These are phyloP conservation scores for Coelogynopora nodosa DNA, from an alignment of 2,888 invertebrate species.

Conservation along the genomic window DNA sequence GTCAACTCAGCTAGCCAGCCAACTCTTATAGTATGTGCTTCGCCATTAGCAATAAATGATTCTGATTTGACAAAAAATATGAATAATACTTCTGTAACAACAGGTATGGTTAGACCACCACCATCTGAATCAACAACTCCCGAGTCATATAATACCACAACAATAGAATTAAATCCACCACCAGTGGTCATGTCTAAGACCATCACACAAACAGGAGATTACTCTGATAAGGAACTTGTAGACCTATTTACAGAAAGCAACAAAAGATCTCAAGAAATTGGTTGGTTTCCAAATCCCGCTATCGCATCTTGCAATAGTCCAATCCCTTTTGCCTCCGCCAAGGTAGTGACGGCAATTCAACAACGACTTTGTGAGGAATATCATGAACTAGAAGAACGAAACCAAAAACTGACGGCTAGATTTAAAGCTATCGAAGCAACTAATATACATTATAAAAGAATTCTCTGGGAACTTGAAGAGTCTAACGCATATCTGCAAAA, in stretches of 20 bases:
- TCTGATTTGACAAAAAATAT: neutral
- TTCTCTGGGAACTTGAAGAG: neutral
- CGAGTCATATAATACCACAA: neutral
- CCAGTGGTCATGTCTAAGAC: neutral
- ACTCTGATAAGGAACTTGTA: neutral
- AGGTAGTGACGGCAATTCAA: neutral
- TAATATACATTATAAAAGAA: neutral
- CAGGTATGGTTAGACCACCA: neutral
- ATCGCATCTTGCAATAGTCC: too few relatives aligned
- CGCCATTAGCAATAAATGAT: neutral
- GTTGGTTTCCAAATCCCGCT: neutral
- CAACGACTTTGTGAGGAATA: neutral
- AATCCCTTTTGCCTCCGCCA: neutral
- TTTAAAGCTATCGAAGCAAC: neutral
- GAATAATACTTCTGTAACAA: neutral
- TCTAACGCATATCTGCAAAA: neutral
- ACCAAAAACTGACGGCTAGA: neutral
- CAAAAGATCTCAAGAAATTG: neutral
- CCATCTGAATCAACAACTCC: neutral
- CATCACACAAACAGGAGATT: neutral
- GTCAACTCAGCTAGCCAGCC: conserved; percentile 6
- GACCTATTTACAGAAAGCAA: neutral
- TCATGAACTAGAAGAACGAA: neutral
- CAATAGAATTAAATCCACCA: neutral
- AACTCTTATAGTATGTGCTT: neutral